These are phyloP conservation scores for Podarcis cretensis DNA, from an alignment of 2,113 vertebrate species.

Conservation along the genomic window DNA sequence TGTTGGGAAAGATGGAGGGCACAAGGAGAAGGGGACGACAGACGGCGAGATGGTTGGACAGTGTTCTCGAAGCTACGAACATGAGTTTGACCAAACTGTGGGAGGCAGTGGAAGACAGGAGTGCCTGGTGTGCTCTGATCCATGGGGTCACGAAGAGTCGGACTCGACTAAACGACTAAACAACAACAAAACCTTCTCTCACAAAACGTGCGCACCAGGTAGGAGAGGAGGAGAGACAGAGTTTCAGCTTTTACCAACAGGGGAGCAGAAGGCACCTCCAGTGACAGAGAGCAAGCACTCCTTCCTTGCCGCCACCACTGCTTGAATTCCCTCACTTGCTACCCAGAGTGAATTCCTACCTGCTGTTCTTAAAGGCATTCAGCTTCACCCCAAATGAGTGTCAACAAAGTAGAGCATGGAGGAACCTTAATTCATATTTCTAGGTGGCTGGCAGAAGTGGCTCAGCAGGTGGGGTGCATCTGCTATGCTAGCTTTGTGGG, in stretches of 20 bases:
- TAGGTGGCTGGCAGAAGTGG: not conserved
- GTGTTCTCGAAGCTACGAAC: too few relatives aligned
- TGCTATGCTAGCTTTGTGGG: too few relatives aligned
- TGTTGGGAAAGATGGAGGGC: too few relatives aligned
- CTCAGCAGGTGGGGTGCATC: too few relatives aligned
- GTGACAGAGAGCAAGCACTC: not conserved
- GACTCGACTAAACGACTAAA: too few relatives aligned
- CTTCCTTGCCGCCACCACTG: too few relatives aligned
- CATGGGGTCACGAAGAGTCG: too few relatives aligned
- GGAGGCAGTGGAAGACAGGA: too few relatives aligned
- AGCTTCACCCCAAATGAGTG: not conserved
- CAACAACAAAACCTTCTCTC: not conserved
- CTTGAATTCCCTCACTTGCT: not conserved
- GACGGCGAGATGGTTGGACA: too few relatives aligned
- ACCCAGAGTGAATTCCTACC: not conserved
- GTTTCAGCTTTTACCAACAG: not conserved
- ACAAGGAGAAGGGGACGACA: too few relatives aligned
- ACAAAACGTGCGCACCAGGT: not conserved
- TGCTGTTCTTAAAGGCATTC: not conserved
- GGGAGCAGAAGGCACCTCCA: not conserved
- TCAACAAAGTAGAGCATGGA: not conserved
- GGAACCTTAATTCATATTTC: not conserved
- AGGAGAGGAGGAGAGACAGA: not conserved
- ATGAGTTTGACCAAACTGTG: too few relatives aligned
- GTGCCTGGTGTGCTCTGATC: too few relatives aligned